phyloP scores from a whole-genome alignment of 2,888 invertebrate species.

The Metallyticus violacea region DNA sequence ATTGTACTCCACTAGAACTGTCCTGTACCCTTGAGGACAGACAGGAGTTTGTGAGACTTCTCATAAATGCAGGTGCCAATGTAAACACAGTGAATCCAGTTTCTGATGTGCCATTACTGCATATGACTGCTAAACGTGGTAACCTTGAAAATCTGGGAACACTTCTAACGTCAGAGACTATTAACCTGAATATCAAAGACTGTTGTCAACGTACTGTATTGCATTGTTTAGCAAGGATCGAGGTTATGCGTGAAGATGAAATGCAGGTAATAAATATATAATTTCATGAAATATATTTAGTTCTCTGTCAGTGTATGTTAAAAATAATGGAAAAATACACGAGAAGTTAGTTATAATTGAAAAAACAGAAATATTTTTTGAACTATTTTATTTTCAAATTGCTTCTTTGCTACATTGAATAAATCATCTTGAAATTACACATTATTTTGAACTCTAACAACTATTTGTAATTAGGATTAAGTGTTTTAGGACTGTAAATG shows the following conservation, averaged over 20 bases:
- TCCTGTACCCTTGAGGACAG: neutral
- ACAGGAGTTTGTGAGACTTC: neutral
- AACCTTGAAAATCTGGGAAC: neutral
- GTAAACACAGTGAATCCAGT: conserved; percentile 10
- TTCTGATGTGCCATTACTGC: neutral
- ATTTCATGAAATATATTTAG: too few relatives aligned
- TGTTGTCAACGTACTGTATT: conserved; percentile 1
- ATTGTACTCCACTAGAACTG: neutral
- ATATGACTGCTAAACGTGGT: conserved; percentile 3
- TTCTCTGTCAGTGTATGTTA: too few relatives aligned
- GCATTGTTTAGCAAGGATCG: neutral
- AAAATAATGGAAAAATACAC: too few relatives aligned
- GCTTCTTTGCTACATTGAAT: too few relatives aligned
- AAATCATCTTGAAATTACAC: too few relatives aligned
- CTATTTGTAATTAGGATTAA: too few relatives aligned
- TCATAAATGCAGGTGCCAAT: neutral
- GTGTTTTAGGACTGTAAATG: too few relatives aligned
- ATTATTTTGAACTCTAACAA: too few relatives aligned
- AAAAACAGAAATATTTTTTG: too few relatives aligned
- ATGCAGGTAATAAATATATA: neutral
- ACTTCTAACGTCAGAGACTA: neutral
- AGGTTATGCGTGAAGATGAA: neutral
- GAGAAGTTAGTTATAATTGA: too few relatives aligned
- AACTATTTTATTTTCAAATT: too few relatives aligned
- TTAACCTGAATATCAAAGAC: conserved; percentile 10